A percentile compares a stretch with the other conserved stretches of the same genome.
Evolutionary conservation across 2,888 invertebrate genomes (phyloP).

Genomic region (Nomada fabriciana): DNA sequence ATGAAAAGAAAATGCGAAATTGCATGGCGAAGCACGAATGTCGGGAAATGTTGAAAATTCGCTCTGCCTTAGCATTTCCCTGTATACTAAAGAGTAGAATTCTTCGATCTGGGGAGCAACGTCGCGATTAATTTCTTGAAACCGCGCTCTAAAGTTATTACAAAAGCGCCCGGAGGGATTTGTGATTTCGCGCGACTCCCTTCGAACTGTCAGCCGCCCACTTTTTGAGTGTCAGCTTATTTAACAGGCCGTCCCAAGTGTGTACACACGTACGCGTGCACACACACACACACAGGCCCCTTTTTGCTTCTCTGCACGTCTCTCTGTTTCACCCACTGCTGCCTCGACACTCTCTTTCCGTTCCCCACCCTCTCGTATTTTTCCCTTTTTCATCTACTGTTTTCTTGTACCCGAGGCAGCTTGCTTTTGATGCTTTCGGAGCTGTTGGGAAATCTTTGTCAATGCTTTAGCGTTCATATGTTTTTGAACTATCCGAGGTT

Average conservation of each 20-base stretch:
- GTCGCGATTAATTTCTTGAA: slow-evolving; percentile 58
- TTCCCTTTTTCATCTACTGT: slow-evolving; percentile 40
- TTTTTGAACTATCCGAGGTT: slow-evolving; percentile 15
- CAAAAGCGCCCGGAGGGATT: slow-evolving; percentile 55
- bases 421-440: slow-evolving; percentile 48
- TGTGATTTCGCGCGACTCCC: slow-evolving; percentile 63
- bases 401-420: slow-evolving; percentile 33
- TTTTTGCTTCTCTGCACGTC: slow-evolving; percentile 9
- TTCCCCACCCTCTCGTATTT: not conserved
- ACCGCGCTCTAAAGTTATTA: slow-evolving; percentile 62
- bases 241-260: slow-evolving; percentile 62
- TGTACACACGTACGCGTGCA: slow-evolving; percentile 43
- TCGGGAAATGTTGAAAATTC: not conserved
- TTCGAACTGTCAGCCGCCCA: slow-evolving; percentile 67
- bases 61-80: not conserved
- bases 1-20: not conserved
- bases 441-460: slow-evolving; percentile 50
- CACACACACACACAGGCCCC: slow-evolving; percentile 6
- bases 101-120: not conserved
- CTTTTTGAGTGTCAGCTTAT: slow-evolving; percentile 72
- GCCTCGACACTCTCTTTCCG: not conserved
- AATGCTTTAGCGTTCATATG: not conserved
- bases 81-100: not conserved
- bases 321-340: slow-evolving; percentile 27
- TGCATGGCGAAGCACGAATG: not conserved